phyloP scores from a whole-genome alignment of 1,140 invertebrate species.

The Drosophila sucinea region DNA sequence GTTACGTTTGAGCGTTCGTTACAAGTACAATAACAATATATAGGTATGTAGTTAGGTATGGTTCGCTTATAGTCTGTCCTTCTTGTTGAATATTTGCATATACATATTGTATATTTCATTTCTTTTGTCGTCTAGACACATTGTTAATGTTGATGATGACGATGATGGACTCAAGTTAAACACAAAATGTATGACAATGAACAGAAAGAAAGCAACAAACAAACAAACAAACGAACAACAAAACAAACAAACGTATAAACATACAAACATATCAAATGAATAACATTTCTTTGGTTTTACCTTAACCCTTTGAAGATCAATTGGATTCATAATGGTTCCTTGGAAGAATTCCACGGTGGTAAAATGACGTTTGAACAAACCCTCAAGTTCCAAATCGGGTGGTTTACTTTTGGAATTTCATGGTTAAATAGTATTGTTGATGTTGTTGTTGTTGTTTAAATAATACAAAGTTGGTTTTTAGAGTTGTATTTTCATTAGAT shows the following conservation, averaged over 20 bases:
- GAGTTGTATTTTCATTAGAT: conserved; percentile 61
- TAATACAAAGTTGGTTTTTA: conserved; percentile 71
- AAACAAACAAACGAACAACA: conserved; percentile 33
- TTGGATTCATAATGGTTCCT: conserved; percentile 99
- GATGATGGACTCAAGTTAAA: conserved; percentile 46
- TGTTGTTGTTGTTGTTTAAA: conserved; percentile 53
- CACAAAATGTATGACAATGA: conserved; percentile 46
- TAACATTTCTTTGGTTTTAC: conserved; percentile 86
- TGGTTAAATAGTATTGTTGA: conserved; percentile 33
- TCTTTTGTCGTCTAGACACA: conserved; percentile 46
- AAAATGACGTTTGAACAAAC: conserved; percentile 99
- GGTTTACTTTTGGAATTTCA: conserved; percentile 88
- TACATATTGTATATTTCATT: not conserved
- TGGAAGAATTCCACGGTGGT: conserved; percentile 99
- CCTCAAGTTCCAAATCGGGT: conserved; percentile 98
- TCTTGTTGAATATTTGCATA: not conserved
- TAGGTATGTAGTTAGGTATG: conserved; percentile 14
- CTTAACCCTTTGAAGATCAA: conserved; percentile 99
- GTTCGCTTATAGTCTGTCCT: conserved; percentile 16
- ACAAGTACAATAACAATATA: conserved; percentile 26
- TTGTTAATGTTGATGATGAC: conserved; percentile 26
- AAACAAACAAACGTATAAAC: conserved; percentile 59
- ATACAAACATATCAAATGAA: conserved; percentile 79
- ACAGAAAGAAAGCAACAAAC: conserved; percentile 48
- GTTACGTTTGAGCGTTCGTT: conserved; percentile 25